Evolutionary conservation across 2,113 vertebrate genomes (phyloP).

Genomic region (Albula goreensis): DNA sequence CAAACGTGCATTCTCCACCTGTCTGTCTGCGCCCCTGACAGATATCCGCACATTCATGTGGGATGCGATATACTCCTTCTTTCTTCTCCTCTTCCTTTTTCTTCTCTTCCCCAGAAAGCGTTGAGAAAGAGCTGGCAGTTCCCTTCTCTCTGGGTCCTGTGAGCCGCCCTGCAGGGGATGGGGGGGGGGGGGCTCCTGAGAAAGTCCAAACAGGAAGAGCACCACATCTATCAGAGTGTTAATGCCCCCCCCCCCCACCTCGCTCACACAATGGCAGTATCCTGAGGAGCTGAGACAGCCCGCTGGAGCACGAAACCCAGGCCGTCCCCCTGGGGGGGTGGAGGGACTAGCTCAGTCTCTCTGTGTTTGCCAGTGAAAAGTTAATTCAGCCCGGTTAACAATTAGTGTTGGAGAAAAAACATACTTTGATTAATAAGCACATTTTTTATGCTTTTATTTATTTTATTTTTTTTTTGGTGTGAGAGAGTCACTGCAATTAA

Average conservation of each 20-base stretch:
- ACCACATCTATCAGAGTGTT: not conserved
- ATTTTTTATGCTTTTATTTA: no score
- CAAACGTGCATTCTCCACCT: not conserved
- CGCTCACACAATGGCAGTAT: not conserved
- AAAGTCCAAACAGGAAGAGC: conserved; percentile 1
- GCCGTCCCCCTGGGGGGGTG: not conserved
- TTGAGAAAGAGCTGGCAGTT: not conserved
- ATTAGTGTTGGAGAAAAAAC: no score
- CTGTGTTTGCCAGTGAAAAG: not conserved
- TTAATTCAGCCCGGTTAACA: no score
- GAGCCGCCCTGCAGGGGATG: not conserved
- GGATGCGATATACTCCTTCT: not conserved
- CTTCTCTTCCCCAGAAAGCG: not conserved
- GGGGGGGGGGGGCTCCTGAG: not conserved
- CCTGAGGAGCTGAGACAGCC: not conserved
- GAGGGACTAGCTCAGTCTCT: not conserved
- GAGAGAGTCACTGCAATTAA: no score
- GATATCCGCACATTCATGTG: not conserved
- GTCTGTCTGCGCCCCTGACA: not conserved
- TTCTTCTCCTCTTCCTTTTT: not conserved
- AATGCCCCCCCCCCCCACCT: not conserved
- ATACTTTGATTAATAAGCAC: no score
- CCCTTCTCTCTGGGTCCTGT: not conserved
- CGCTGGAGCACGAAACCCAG: not conserved
- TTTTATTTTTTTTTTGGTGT: no score